phyloP scores from a whole-genome alignment of 2,113 vertebrate species.

The Aepyceros melampus region DNA sequence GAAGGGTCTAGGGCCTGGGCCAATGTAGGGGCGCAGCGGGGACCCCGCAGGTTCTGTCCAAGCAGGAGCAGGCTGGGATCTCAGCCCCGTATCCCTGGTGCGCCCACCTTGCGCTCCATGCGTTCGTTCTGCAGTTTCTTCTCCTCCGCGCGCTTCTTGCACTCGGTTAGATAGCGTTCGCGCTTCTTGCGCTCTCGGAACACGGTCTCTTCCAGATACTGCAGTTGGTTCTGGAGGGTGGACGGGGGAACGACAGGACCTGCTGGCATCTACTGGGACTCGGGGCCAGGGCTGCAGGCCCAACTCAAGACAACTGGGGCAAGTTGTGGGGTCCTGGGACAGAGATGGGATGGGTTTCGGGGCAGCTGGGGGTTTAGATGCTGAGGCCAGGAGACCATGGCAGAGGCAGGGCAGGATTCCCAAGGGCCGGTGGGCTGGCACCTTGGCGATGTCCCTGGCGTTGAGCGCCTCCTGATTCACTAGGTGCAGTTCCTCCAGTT shows the following conservation, averaged over 20 bases:
- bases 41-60: rapidly evolving
- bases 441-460: slow-evolving; percentile 84
- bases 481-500: slow-evolving; percentile 81
- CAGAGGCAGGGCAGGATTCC: not conserved
- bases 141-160: slow-evolving; percentile 84
- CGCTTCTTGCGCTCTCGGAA: slow-evolving; percentile 84
- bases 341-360: not conserved
- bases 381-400: not conserved
- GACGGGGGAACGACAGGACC: not conserved
- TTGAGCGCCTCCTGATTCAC: slow-evolving; percentile 82
- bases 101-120: slow-evolving; percentile 82
- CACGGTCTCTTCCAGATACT: slow-evolving; percentile 82
- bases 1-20: not conserved
- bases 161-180: slow-evolving; percentile 79
- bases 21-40: rapidly evolving
- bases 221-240: slow-evolving; percentile 82
- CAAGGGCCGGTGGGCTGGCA: slow-evolving; percentile 29
- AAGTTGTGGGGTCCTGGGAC: not conserved
- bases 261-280: not conserved
- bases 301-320: not conserved
- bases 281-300: not conserved
- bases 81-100: rapidly evolving
- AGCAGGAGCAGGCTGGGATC: not conserved
- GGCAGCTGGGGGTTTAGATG: not conserved
- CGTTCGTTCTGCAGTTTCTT: slow-evolving; percentile 81